Base-by-base conservation (phyloP, 1,140 invertebrate species). In the Matsumurasca onukii region DNA sequence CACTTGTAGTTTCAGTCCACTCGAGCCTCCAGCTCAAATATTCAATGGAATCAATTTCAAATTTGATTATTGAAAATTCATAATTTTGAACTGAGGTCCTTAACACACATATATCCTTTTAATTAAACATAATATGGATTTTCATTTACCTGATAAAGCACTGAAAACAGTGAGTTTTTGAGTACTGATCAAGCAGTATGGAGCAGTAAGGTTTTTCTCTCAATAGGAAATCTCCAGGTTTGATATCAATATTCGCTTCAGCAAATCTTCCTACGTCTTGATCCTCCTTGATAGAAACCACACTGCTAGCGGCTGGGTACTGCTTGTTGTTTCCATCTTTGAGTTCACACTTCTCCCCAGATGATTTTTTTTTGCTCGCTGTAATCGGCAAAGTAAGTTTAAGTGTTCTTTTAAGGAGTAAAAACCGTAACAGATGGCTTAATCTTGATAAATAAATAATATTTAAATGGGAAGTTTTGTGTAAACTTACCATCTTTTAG, bases 121-220 rank as follows among this genome's bases (percentile, higher is more conserved):
- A 17, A 39, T 39, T 39, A 9, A 39, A 17, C 5, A 39, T 39
- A 39, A 39, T 9, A 17, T 39, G 17, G 5, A 39, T 39, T 5
- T 39, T 64, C 39, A 17, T 39, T 69, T 82, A 86, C 83, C 86
- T 85, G 48, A 80, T 77, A 74, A 94, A 89, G 78, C 95, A 98
- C 71, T 91, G 81, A 72, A 92, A 89, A 73, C 91, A 93, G 78
- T 92, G 86, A n/a, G 84, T 87, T 71, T 84, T 81, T 29, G 84
- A 80, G 74, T 85, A 88, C 73, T 91, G 87, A 22, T 83, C 84
- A n/a, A 95, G 78, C 1, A 95, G 78, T 2, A 90, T 88, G 0
- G 89, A 83, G 67, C 88, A 87, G 73, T 88, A 88, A 1, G 94
- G 86, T 74, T 86, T 85, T 75, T 97, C 94, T 1, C 89, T 78